Conservation (phyloP, 2,888 invertebrate species). For the Pecten maximus region DNA sequence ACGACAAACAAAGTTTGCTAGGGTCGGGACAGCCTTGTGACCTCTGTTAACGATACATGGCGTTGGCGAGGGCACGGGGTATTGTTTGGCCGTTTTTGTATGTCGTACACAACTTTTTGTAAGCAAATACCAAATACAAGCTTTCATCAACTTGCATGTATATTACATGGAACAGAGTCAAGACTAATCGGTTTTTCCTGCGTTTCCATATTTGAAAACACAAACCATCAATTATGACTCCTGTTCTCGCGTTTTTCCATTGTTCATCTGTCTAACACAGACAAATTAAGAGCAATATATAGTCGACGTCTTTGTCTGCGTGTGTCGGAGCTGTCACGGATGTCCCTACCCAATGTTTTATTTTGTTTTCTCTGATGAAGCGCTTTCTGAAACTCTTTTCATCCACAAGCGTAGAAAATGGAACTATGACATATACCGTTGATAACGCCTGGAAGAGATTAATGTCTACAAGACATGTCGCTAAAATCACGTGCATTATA, state of each 20-base stretch:
- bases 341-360: neutral
- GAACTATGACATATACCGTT: no score
- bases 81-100: neutral
- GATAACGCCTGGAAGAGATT: no score
- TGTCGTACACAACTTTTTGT: neutral
- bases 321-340: constrained; percentile 2
- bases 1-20: neutral
- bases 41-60: no score
- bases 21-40: neutral
- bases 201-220: constrained; percentile 16
- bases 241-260: neutral
- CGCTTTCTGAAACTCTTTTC: neutral
- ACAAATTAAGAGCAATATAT: constrained; percentile 30
- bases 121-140: neutral
- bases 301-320: neutral
- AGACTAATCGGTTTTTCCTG: neutral
- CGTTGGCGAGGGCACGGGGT: neutral
- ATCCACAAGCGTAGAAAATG: neutral
- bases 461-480: no score
- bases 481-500: no score
- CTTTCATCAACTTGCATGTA: neutral
- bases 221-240: constrained; percentile 11
- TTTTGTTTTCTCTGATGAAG: neutral
- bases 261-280: constrained; percentile 30
- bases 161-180: constrained; percentile 2